A percentile compares a stretch with the other conserved stretches of the same genome.
These are phyloP conservation scores for Eupsilia transversa DNA, from an alignment of 2,888 invertebrate genomes.

Conservation along the genomic window DNA sequence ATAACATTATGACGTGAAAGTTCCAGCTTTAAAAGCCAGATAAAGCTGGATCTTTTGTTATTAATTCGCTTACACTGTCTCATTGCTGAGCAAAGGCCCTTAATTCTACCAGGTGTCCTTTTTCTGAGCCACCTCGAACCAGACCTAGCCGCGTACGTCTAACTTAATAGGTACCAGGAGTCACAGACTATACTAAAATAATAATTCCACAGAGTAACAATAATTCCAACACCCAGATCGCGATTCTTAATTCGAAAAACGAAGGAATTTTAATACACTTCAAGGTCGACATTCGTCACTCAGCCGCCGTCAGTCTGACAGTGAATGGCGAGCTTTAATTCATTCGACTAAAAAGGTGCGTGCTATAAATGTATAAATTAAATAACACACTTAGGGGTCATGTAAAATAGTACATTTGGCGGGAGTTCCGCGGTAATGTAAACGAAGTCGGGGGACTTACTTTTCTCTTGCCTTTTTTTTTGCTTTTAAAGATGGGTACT, in stretches of 20 bases:
- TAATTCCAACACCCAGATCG: neutral
- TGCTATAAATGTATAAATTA: constrained; percentile 52
- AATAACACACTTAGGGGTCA: constrained; percentile 37
- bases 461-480: constrained; percentile 4
- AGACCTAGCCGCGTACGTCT: neutral
- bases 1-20: neutral
- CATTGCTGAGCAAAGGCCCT: neutral
- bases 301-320: constrained; percentile 19
- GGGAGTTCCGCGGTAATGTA: neutral
- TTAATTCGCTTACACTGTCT: neutral
- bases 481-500: neutral
- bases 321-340: constrained; percentile 47
- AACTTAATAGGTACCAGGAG: neutral
- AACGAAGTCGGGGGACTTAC: neutral
- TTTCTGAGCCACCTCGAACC: neutral
- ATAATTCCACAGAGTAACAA: neutral
- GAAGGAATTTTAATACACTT: constrained; percentile 47
- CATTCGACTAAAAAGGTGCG: constrained; percentile 46
- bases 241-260: constrained; percentile 22
- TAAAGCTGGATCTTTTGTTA: neutral
- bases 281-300: constrained; percentile 24
- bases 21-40: neutral
- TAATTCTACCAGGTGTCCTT: neutral
- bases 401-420: constrained; percentile 33
- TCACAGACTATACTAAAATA: neutral